Evolutionary conservation across 1,140 invertebrate species (phyloP).

Genomic region (Periplaneta americana): DNA sequence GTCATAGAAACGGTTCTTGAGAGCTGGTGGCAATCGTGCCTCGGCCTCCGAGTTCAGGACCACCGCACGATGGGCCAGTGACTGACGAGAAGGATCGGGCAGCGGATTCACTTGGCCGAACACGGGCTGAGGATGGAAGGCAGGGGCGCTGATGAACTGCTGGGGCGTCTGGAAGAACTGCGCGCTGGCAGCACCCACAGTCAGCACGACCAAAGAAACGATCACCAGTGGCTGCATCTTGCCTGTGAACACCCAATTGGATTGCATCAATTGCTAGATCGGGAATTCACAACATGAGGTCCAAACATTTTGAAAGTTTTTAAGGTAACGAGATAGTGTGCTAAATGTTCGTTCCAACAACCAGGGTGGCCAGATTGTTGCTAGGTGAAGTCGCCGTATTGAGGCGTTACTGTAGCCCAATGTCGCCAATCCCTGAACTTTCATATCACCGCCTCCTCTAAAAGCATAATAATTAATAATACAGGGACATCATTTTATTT

Average conservation of each 20-base stretch:
- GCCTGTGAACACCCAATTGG: neutral
- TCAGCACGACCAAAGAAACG: too few relatives aligned
- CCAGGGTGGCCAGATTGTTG: too few relatives aligned
- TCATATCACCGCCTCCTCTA: too few relatives aligned
- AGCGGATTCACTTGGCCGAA: neutral
- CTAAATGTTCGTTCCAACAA: too few relatives aligned
- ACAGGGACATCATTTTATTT: too few relatives aligned
- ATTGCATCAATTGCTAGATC: neutral
- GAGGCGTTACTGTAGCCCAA: too few relatives aligned
- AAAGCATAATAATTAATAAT: too few relatives aligned
- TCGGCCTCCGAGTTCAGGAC: conserved; percentile 51
- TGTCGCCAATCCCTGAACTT: too few relatives aligned
- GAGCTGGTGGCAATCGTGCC: conserved; percentile 48
- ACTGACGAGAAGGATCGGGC: neutral
- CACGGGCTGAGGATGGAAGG: neutral
- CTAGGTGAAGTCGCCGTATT: too few relatives aligned
- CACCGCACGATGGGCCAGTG: conserved; percentile 49
- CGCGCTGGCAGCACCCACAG: neutral
- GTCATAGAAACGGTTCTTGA: conserved; percentile 68
- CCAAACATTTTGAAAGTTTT: too few relatives aligned
- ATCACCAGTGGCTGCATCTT: neutral
- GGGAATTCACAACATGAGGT: too few relatives aligned
- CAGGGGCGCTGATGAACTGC: neutral
- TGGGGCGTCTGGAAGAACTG: neutral
- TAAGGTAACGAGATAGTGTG: too few relatives aligned